Base-by-base conservation (phyloP, 2,888 invertebrate genomes). In the Icerya purchasi region DNA sequence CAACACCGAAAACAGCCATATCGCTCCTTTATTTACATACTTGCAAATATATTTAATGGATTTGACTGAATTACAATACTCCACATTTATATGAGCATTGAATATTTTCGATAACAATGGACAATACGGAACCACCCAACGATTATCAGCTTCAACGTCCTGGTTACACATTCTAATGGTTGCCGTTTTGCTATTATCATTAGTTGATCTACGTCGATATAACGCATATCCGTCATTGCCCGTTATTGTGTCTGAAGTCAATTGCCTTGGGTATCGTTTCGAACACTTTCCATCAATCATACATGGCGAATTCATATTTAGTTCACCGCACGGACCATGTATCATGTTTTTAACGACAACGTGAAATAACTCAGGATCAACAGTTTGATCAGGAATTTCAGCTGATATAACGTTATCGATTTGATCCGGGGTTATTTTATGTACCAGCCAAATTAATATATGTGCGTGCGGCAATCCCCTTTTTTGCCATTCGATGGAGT, bases 41-140 rank as follows among this genome's bases (percentile, higher is more conserved):
- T 70, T 70, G 63, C 68, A 70, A 62, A 71, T 66, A 61, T 70
- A 72, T 66, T 71, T 71, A 20, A 71, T 70, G 5, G 66, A 63
- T 59, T 71, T 69, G 0, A 74, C 70, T 0, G 72, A 72, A 64
- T 66, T 68, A 62, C 72, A 74, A 58, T 57, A 68, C 60, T 71
- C 72, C 14, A 72, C 69, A 63, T 72, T 72, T n/a, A 67, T 66
- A 59, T 70, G 69, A 3, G 68, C 66, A 25, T 70, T 65, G 52
- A 63, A 65, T 18, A 56, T 65, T 22, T 66, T 62, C 20, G 64
- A 66, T 5, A 63, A 57, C 19, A 63, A 21, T 49, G 63, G 65
- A 36, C 53, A 60, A 60, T 62, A 64, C 22, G 65, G 65, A 22
- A 66, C 65, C 2, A 65, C 56, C 65, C 65, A 66, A 50, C 63